Percentiles rank a stretch among this genome's conserved stretches.
Evolutionary conservation across 92 coral and sea anemone genomes (phyloP).

Genomic region (Epizoanthus ramosus): DNA sequence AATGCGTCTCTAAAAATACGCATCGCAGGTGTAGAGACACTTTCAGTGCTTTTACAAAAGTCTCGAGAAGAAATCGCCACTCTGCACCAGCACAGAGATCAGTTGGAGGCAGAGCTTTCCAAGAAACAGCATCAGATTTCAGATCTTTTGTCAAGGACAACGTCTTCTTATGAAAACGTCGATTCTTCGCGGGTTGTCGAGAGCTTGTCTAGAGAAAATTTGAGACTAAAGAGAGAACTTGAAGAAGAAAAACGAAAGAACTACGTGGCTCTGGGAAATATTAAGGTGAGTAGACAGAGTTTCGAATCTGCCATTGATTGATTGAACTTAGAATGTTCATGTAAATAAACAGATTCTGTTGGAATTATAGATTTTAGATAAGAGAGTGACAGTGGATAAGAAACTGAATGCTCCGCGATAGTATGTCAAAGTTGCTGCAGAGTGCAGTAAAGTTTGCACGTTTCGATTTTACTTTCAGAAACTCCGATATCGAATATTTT

Average conservation of each 20-base stretch:
- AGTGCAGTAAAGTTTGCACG: too few relatives aligned
- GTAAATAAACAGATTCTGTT: too few relatives aligned
- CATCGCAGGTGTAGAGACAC: conserved; percentile 1
- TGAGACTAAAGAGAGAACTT: background rate
- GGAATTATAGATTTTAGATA: too few relatives aligned
- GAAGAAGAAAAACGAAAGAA: background rate
- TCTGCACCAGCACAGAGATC: background rate
- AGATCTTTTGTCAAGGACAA: background rate
- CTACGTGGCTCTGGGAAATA: background rate
- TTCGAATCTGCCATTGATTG: background rate
- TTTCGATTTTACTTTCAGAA: too few relatives aligned
- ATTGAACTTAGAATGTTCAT: too few relatives aligned
- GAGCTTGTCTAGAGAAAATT: background rate
- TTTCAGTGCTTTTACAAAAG: background rate
- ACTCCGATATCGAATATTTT: too few relatives aligned
- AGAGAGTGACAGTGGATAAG: too few relatives aligned
- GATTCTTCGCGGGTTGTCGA: background rate
- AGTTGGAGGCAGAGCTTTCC: conserved; percentile 6
- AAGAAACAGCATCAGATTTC: background rate
- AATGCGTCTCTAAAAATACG: background rate
- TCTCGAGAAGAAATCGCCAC: background rate
- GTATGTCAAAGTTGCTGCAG: too few relatives aligned
- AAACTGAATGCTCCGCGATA: too few relatives aligned
- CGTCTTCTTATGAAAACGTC: background rate
- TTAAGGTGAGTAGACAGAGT: background rate